Evolutionary conservation across 2,888 invertebrate species (phyloP), one percentile per base, ranked within the genome.

Genomic region (Mesochorus sp.): DNA sequence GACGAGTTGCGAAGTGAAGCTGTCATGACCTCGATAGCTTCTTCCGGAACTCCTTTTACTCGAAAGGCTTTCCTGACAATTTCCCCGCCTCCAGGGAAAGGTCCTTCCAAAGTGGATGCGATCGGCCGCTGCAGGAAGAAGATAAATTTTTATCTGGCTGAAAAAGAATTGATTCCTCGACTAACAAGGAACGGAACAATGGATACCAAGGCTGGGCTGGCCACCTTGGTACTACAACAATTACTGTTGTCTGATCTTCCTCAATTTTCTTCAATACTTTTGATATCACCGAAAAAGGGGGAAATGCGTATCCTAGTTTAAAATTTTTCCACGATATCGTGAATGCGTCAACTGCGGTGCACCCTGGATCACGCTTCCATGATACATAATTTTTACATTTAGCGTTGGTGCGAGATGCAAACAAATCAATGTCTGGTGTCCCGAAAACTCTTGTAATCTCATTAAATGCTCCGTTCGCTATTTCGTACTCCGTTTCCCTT

Each of bases 41-140:
- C 42, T 4, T 53, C 37, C n/a, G 70, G 64, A 3, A 55, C 19
- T 1, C 34, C 14, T 53, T 34, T 53, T 14, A 39, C 21, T 31
- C 34, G 17, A 28, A 64, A 62, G 6, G 66, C 47, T 21, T 55
- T 24, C 57, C 57, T 2, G 47, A 73, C 37, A 66, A 55, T 26
- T 24, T 73, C 42, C 31, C 57, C 19, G 24, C 55, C 42, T 51
- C 64, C 66, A 73, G 72, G 64, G 44, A 39, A 73, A 73, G 72
- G 10, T 49, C 34, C 24, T 24, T 8, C 19, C 28, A 19, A 4
- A 73, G 44, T 21, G 66, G 64, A 17, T 49, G 66, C 12, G 14
- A 31, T 55, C 28, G 34, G 3, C 31, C 28, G 55, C 26, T 34
- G 17, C 31, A 57, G 19, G 73, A 55, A 28, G 26, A 42, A 5